These are phyloP conservation scores for Anadara kagoshimensis DNA, from an alignment of 1,140 invertebrate species.

Conservation along the genomic window DNA sequence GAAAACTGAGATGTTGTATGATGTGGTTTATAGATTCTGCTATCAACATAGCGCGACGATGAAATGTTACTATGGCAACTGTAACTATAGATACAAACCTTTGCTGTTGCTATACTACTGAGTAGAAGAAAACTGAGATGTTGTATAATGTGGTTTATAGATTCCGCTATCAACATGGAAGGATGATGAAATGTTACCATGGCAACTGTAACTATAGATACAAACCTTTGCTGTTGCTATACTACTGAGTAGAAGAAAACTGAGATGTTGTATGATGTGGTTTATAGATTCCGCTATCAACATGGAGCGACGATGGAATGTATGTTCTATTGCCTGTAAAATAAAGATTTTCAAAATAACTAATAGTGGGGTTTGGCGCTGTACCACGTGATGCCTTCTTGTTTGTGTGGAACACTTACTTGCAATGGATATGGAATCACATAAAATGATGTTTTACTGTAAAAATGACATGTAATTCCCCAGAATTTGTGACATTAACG, in stretches of 20 bases:
- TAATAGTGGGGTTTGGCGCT: too few relatives aligned
- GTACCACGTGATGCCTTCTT: too few relatives aligned
- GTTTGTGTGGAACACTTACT: too few relatives aligned
- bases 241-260: constrained; percentile 80
- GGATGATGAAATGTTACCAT: constrained; percentile 77
- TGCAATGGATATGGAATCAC: too few relatives aligned
- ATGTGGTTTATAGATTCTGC: constrained; percentile 81
- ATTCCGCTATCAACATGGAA: constrained; percentile 77
- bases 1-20: constrained; percentile 84
- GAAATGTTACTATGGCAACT: constrained; percentile 71
- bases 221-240: constrained; percentile 77
- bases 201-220: constrained; percentile 33
- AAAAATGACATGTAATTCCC: too few relatives aligned
- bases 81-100: constrained; percentile 71
- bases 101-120: constrained; percentile 77
- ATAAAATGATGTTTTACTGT: too few relatives aligned
- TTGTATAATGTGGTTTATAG: constrained; percentile 81
- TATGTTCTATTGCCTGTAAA: constrained; percentile 79
- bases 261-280: constrained; percentile 82
- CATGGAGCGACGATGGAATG: constrained; percentile 78
- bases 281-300: constrained; percentile 78
- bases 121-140: constrained; percentile 82
- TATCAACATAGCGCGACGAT: constrained; percentile 78
- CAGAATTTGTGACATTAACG: too few relatives aligned
- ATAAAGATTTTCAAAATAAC: not conserved